phyloP scores from a whole-genome alignment of 2,888 invertebrate genomes.

The Scrobipalpa atriplicella region DNA sequence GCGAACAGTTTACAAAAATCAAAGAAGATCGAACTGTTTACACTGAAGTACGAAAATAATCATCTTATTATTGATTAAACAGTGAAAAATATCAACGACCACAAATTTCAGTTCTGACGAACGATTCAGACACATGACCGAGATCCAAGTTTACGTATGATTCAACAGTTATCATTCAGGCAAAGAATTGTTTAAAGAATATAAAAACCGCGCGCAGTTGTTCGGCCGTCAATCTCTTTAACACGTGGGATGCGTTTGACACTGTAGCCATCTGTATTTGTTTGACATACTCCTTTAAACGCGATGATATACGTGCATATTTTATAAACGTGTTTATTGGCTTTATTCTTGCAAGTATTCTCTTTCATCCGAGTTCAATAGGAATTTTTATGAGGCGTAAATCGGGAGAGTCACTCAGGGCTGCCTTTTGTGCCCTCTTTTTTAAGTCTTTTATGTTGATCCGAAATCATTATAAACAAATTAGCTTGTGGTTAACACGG shows the following conservation, averaged over 20 bases:
- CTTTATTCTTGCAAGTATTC: conserved; percentile 36
- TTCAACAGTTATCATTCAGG: conserved; percentile 49
- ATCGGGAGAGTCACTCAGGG: conserved; percentile 42
- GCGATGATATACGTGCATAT: conserved; percentile 38
- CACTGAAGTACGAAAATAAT: conserved; percentile 10
- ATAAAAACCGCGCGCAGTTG: conserved; percentile 51
- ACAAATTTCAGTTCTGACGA: neutral
- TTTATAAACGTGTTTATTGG: conserved; percentile 40
- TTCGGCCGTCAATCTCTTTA: conserved; percentile 53
- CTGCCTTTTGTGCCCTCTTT: conserved; percentile 35
- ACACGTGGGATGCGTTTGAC: conserved; percentile 57
- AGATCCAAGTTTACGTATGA: conserved; percentile 58
- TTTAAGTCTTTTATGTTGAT: conserved; percentile 28
- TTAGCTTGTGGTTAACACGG: conserved; percentile 20
- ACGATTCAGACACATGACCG: conserved; percentile 47
- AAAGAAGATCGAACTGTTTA: neutral
- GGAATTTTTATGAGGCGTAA: conserved; percentile 37
- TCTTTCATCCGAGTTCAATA: conserved; percentile 42
- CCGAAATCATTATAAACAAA: conserved; percentile 12
- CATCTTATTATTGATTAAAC: conserved; percentile 18
- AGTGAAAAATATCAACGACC: conserved; percentile 18
- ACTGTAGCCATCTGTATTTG: conserved; percentile 53
- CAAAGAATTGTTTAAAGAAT: conserved; percentile 44
- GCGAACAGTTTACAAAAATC: neutral
- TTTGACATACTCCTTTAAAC: conserved; percentile 45